A percentile compares a stretch with the other conserved stretches of the same genome.
Evolutionary conservation across 2,888 invertebrate species (phyloP).

Genomic region (Halictus ligatus): DNA sequence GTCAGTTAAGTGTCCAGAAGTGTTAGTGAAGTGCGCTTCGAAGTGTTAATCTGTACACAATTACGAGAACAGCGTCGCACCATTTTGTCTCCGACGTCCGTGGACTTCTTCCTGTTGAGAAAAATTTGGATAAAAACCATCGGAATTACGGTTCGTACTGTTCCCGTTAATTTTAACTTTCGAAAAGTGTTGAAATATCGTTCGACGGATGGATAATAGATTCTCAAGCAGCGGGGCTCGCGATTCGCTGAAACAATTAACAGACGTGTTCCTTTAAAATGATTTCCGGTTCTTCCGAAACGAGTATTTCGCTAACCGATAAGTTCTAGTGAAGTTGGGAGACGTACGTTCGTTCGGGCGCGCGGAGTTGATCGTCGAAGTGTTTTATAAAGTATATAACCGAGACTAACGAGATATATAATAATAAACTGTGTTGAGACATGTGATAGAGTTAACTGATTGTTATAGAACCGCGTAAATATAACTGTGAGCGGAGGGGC

Average conservation of each 20-base stretch:
- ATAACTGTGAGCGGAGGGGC: not conserved
- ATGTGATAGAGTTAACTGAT: not conserved
- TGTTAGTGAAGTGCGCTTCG: too few relatives aligned
- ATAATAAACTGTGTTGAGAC: not conserved
- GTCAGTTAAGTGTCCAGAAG: too few relatives aligned
- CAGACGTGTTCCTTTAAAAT: not conserved
- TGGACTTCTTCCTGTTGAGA: too few relatives aligned
- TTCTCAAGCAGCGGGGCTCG: not conserved
- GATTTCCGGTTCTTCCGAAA: not conserved
- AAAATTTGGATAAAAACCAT: too few relatives aligned
- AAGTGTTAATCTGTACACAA: too few relatives aligned
- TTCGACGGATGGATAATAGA: not conserved
- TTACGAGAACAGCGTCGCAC: too few relatives aligned
- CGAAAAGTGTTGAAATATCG: too few relatives aligned
- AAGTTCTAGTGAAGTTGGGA: not conserved
- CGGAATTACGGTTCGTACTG: not conserved
- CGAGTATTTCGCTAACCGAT: not conserved
- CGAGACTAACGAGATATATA: not conserved
- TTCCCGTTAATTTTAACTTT: not conserved
- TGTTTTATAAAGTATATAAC: constrained; percentile 5
- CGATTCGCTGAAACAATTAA: not conserved
- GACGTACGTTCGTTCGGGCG: not conserved
- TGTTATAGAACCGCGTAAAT: not conserved
- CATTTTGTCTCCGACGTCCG: too few relatives aligned
- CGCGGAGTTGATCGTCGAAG: not conserved